Percentiles rank a stretch among this genome's conserved stretches.
Conservation (phyloP, 1,140 invertebrate genomes). For the Lepidostoma basale region DNA sequence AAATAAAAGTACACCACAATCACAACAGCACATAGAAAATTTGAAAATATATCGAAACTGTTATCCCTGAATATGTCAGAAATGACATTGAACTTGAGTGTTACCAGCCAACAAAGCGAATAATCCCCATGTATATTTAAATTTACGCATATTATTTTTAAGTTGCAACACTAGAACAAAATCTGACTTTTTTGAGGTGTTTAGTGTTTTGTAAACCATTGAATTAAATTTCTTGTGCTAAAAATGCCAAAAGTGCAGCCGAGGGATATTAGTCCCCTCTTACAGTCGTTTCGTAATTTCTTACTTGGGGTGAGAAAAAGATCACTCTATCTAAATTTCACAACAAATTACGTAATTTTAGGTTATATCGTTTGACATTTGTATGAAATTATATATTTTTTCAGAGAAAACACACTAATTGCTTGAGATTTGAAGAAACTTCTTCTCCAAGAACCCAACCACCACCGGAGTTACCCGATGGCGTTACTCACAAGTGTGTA, state of each 20-base stretch:
- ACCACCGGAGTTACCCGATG: conserved; percentile 75
- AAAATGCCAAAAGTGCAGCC: conserved; percentile 44
- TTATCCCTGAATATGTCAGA: not conserved
- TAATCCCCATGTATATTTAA: no score
- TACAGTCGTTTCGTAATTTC: conserved; percentile 65
- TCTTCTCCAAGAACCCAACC: conserved; percentile 74
- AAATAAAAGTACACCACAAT: no score
- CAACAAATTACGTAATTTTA: conserved; percentile 39
- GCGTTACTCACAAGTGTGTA: conserved; percentile 68
- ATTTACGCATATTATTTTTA: no score
- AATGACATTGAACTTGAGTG: not conserved
- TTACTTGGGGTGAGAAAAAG: conserved; percentile 63
- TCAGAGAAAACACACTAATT: conserved; percentile 65
- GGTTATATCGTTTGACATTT: conserved; percentile 24
- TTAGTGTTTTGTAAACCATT: not conserved
- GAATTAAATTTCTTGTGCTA: conserved; percentile 7
- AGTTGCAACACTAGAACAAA: not conserved
- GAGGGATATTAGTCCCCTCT: conserved; percentile 65
- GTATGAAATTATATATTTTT: conserved; percentile 41
- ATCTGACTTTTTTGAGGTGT: not conserved
- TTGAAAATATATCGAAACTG: no score
- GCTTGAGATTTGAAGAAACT: conserved; percentile 69
- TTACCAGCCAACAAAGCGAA: not conserved
- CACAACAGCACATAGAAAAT: no score
- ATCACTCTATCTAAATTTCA: not conserved